Base-by-base conservation (phyloP, 2,113 vertebrate genomes). In the Sisor rabdophorus region DNA sequence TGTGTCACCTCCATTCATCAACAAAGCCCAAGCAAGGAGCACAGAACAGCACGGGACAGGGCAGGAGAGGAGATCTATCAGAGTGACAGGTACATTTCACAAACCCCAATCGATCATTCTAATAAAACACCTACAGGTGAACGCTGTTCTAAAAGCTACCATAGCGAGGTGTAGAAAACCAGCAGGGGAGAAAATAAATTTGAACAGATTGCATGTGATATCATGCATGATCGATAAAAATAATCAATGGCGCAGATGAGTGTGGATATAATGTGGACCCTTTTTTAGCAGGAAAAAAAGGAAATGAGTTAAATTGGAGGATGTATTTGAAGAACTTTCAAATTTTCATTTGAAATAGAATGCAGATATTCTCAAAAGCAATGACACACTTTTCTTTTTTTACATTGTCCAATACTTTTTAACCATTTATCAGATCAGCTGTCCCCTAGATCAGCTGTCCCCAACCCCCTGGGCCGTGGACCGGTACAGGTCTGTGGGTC, bases 1-100 rank as follows among this genome's bases (percentile, higher is more conserved):
- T 89, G 79, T 54, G 79, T 87, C 81, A 84, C 69, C 77, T 76
- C 81, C 83, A 86, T 91, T 89, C 85, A 87, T 91, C 87, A 88
- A 78, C 48, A 56, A 71, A 72, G 20, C 16, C 13, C 26, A 9
- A 77, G 15, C 47, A 63, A 44, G 54, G 44, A 24, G 56, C 20
- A 26, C 36, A 40, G 44, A 16, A 24, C 67, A 65, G 53, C 76
- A n/a, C 82, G 69, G 40, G 40, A 44, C 40, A 9, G 40, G 40
- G 10, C 82, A 82, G 75, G 79, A 71, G 75, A 83, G 69, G 80
- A 83, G 82, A 89, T 90, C 79, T 78, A 88, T 91, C 88, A 89
- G 75, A 28, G 81, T 85, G 87, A 88, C 87, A 84, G 84, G 85
- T 80, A 86, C 86, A 87, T 87, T 89, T 89, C 87, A 87, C 82